These are phyloP conservation scores for Venturia canescens DNA, from an alignment of 1,140 invertebrate genomes.

Conservation along the genomic window DNA sequence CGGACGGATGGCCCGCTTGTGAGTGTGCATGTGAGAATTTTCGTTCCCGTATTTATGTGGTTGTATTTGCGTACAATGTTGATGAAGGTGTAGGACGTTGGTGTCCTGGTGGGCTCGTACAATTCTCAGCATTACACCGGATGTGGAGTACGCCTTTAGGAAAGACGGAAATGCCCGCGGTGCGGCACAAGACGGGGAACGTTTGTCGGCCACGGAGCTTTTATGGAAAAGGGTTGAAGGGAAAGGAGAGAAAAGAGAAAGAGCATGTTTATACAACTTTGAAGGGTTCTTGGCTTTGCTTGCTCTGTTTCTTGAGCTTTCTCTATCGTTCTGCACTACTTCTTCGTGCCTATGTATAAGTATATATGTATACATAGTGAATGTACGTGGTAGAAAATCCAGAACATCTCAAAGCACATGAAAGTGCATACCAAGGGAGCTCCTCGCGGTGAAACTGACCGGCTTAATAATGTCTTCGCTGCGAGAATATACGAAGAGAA, in stretches of 20 bases:
- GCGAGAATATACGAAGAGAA: conserved; percentile 1
- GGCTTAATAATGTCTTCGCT: background rate
- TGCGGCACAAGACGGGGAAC: conserved; percentile 18
- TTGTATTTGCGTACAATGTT: background rate
- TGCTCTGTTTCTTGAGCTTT: conserved; percentile 8
- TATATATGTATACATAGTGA: background rate
- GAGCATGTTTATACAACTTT: conserved; percentile 26
- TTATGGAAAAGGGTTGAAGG: background rate
- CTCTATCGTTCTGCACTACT: background rate
- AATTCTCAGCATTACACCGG: conserved; percentile 20
- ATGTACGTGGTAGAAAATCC: background rate
- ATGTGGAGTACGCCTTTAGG: conserved; percentile 26
- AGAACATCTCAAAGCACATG: background rate
- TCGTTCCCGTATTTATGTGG: background rate
- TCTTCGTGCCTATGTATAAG: background rate
- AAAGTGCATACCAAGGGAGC: background rate
- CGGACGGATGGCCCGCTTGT: background rate
- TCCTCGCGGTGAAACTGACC: conserved; percentile 5
- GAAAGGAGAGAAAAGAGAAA: background rate
- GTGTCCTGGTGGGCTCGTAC: background rate
- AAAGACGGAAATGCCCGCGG: conserved; percentile 24
- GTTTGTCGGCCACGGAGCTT: conserved; percentile 23
- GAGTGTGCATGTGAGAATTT: conserved; percentile 3
- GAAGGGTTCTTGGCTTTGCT: conserved; percentile 15
- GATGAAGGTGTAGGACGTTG: background rate